These are phyloP conservation scores for Yponomeuta evonymella DNA, from an alignment of 2,888 invertebrate species.

Conservation along the genomic window DNA sequence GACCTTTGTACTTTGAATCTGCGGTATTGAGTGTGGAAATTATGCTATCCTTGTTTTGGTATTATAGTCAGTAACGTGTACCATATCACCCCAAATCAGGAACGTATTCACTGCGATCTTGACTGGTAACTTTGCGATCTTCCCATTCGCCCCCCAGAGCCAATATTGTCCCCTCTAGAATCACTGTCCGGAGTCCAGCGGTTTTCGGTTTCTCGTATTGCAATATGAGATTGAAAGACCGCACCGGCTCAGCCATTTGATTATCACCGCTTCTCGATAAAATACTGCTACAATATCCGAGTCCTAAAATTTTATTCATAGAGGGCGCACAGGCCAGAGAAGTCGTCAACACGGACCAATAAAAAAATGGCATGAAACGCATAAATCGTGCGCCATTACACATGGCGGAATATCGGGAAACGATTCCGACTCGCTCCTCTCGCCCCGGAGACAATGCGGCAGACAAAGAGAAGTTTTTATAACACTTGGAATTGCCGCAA, in stretches of 20 bases:
- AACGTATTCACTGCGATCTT: too few relatives aligned
- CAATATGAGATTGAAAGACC: too few relatives aligned
- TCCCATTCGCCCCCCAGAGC: too few relatives aligned
- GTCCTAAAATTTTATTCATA: neutral
- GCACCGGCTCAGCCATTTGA: neutral
- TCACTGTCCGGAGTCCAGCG: too few relatives aligned
- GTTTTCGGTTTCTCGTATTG: too few relatives aligned
- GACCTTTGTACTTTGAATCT: too few relatives aligned
- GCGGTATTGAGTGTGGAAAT: too few relatives aligned
- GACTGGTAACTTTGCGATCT: too few relatives aligned
- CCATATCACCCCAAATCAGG: too few relatives aligned
- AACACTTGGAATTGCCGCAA: slow-evolving; percentile 46
- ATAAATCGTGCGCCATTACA: slow-evolving; percentile 15
- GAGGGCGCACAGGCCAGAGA: neutral
- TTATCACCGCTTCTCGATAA: neutral
- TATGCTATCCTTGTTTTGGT: too few relatives aligned
- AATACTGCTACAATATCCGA: neutral
- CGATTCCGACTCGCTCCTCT: slow-evolving; percentile 53
- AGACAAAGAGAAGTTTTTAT: slow-evolving; percentile 68
- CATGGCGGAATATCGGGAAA: slow-evolving; percentile 14
- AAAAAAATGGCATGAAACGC: slow-evolving; percentile 13
- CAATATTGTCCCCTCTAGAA: too few relatives aligned
- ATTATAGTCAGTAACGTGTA: too few relatives aligned
- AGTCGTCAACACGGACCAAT: slow-evolving; percentile 6
- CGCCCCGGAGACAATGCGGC: slow-evolving; percentile 26